Conservation (phyloP, 2,797 vertebrate genomes). For the Sorex maritimensis region DNA sequence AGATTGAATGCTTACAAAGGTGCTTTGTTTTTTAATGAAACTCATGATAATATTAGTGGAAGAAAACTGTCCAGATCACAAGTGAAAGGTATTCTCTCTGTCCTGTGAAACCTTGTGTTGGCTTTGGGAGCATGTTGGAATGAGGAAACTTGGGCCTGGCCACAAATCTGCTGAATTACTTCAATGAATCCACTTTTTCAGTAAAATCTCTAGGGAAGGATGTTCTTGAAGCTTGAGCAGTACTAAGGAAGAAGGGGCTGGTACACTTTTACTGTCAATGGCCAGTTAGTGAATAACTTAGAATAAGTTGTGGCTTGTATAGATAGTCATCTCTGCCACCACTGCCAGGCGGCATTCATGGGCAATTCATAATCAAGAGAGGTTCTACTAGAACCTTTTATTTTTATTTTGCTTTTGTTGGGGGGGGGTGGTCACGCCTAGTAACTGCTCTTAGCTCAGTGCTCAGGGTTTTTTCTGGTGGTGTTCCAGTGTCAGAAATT, state of each 20-base stretch:
- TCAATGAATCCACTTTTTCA: not conserved
- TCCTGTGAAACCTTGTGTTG: accelerated
- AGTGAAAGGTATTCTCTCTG: accelerated
- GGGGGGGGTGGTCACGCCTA: too few relatives aligned
- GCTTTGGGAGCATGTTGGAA: not conserved
- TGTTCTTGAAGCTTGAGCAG: not conserved
- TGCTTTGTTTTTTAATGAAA: not conserved
- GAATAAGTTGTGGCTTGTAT: not conserved
- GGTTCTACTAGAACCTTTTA: not conserved
- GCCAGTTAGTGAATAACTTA: not conserved
- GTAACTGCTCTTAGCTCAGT: too few relatives aligned
- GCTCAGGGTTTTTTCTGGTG: too few relatives aligned
- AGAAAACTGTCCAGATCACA: not conserved
- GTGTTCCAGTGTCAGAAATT: too few relatives aligned
- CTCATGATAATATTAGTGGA: not conserved
- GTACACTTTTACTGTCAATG: not conserved
- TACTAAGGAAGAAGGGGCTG: not conserved
- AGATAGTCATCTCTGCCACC: not conserved
- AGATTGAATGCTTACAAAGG: not conserved
- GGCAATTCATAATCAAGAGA: accelerated
- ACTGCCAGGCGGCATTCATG: not conserved
- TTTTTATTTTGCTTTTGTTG: too few relatives aligned
- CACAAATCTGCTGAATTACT: not conserved
- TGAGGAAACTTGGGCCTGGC: not conserved
- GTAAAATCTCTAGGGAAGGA: not conserved